These are phyloP conservation scores for Rotaria macrura DNA, from an alignment of 2,888 invertebrate species.

Conservation along the genomic window DNA sequence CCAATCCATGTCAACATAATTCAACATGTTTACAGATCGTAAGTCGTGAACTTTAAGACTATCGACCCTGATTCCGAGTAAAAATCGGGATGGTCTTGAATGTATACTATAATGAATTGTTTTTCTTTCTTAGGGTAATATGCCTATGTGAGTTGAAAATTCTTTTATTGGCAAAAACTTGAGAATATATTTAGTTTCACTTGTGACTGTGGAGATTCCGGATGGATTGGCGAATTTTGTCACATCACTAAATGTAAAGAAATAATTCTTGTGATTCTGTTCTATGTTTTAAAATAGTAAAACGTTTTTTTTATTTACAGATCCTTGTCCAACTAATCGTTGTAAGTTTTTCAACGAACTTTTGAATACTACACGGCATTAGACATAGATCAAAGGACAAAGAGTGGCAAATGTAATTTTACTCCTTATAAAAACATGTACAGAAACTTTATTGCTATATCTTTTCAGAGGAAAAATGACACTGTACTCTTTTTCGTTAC, in stretches of 20 bases:
- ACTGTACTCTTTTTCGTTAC: too few relatives aligned
- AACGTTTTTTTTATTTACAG: background rate
- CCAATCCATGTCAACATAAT: background rate
- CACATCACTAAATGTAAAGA: background rate
- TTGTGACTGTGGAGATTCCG: background rate
- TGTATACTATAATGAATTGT: too few relatives aligned
- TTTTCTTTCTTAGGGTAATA: background rate
- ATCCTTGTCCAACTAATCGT: background rate
- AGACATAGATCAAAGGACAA: too few relatives aligned
- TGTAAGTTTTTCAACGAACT: background rate
- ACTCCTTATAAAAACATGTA: too few relatives aligned
- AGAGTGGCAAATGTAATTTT: too few relatives aligned
- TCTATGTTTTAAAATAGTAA: background rate
- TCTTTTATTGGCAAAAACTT: background rate
- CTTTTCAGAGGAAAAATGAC: too few relatives aligned
- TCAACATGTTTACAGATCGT: background rate
- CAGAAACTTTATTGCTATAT: too few relatives aligned
- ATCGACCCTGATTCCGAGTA: too few relatives aligned
- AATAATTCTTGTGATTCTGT: background rate
- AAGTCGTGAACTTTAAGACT: background rate
- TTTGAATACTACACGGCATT: too few relatives aligned
- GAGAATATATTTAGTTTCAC: background rate
- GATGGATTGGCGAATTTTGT: background rate
- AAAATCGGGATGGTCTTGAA: too few relatives aligned
- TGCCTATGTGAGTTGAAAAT: background rate